Evolutionary conservation across 1,140 invertebrate species (phyloP), one percentile per base, ranked within the genome.

Genomic region (Drosophila nasuta): DNA sequence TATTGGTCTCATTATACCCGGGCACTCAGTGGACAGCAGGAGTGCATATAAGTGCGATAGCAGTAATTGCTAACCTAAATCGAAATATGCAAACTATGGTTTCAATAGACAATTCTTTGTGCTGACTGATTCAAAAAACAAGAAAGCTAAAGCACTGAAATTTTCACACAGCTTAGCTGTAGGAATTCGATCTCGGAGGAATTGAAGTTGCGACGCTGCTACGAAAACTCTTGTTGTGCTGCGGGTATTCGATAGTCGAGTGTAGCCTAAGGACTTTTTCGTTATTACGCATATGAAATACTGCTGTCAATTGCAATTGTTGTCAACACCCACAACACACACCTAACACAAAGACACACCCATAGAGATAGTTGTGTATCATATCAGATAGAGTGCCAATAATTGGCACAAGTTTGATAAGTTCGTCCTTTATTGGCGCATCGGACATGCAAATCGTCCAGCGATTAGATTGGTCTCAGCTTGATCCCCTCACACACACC

Each of bases 401-500:
- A 54, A 54, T 35, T 54, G 28, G 35, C 15, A 57, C 15, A 7
- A 2, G 35, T 38, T 56, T 25, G n/a, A 13, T 13, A 52, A 33
- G 28, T 52, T 33, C 28, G 49, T 52, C 15, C 13, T 38, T 43
- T 41, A 11, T 15, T 49, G 8, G n/a, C 62, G 48, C 62, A 64
- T 64, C 17, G 33, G 38, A 35, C 13, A 64, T 54, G 62, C 62
- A 64, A 64, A 64, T 64, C 33, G 54, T 8, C 35, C 54, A 38
- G 25, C 35, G 35, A 57, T 43, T 57, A 43, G 33, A 54, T 33
- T 15, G 51, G 28, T 49, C 48, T 25, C 6, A 8, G 10, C 15
- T 25, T 25, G 3, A 49, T 25, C 15, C 28, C n/a, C 1, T 6
- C n/a, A 3, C 20, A 5, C 28, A 11, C 11, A 15, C 51, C 10